Evolutionary conservation across 1,140 invertebrate genomes (phyloP), one percentile per base, ranked within the genome.

Genomic region (Tetramorium simillimum): DNA sequence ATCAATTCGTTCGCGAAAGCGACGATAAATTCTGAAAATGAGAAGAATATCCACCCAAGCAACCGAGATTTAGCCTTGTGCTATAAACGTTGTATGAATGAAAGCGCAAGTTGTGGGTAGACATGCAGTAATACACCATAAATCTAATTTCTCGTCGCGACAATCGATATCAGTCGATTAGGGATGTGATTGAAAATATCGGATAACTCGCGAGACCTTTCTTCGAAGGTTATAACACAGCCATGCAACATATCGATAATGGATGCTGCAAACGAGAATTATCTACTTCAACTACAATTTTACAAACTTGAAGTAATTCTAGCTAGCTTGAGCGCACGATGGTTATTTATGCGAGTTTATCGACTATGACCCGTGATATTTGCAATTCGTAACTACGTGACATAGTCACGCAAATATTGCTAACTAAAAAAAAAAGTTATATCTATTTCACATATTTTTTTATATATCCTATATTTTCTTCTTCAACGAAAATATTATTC

Each of bases 51-150:
- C 40, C 37, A 78, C 46, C 73, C 60, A 85, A 67, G 40, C 10
- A 5, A 65, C 16, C 49, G 62, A 85, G n/a, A 16, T 24, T 69
- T 53, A 86, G 51, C 88, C 84, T 89, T 88, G 88, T 86, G 14
- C 88, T 46, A 81, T 60, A 77, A 87, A 84, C n/a, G 62, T 12
- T 51, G 33, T 18, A 56, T 85, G 73, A 84, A 89, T 82, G 80
- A 87, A 90, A 90, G 69, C 76, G 73, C 28, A 90, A 89, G 86
- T 87, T 58, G 75, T 90, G n/a, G 49, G 56, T 53, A 46, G 73
- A 63, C 33, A n/a, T 21, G 40, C 40, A 60, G 51, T 65, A 56
- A n/a, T 33, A 70, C 28, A 46, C 53, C 53, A 60, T 60, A 84
- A 60, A 70, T 69, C 56, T 81, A 53, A 81, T 37, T 56, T 46